These are phyloP conservation scores for Orycteropus afer DNA, from an alignment of 2,113 vertebrate genomes.

Conservation along the genomic window DNA sequence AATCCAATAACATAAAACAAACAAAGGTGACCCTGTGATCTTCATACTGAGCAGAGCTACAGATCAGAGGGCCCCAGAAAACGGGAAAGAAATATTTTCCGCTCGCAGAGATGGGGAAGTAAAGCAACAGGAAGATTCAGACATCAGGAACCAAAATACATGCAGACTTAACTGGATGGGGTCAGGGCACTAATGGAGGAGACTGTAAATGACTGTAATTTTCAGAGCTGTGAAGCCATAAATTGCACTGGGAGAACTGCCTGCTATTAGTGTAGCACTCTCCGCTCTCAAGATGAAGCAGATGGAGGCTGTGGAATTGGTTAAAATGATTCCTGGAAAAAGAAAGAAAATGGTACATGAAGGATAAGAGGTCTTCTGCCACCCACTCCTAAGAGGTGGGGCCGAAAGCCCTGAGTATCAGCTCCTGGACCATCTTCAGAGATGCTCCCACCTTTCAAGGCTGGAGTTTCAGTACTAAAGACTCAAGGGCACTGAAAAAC, in stretches of 20 bases:
- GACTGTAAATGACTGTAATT: conserved; percentile 78
- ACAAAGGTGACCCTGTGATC: background rate
- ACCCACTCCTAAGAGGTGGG: background rate
- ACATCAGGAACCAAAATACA: conserved; percentile 62
- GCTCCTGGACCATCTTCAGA: background rate
- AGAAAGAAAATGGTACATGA: conserved; percentile 56
- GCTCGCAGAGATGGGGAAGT: conserved; percentile 35
- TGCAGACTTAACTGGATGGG: conserved; percentile 58
- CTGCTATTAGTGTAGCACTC: conserved; percentile 71
- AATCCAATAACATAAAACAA: conserved; percentile 29
- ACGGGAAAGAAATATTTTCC: conserved; percentile 29
- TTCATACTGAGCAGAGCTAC: background rate
- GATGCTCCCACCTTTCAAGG: background rate
- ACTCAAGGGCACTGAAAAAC: background rate
- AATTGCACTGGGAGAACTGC: conserved; percentile 61
- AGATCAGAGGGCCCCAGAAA: conserved; percentile 32
- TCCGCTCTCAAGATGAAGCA: conserved; percentile 69
- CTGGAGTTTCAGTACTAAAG: conserved; percentile 25
- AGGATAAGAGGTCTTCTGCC: conserved; percentile 56
- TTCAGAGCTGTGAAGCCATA: conserved; percentile 74
- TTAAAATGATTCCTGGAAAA: conserved; percentile 71
- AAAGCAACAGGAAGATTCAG: conserved; percentile 61
- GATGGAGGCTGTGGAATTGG: conserved; percentile 68
- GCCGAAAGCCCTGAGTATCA: background rate
- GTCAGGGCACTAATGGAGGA: conserved; percentile 80